phyloP scores from a whole-genome alignment of 2,113 vertebrate genomes.

The Sprattus sprattus region DNA sequence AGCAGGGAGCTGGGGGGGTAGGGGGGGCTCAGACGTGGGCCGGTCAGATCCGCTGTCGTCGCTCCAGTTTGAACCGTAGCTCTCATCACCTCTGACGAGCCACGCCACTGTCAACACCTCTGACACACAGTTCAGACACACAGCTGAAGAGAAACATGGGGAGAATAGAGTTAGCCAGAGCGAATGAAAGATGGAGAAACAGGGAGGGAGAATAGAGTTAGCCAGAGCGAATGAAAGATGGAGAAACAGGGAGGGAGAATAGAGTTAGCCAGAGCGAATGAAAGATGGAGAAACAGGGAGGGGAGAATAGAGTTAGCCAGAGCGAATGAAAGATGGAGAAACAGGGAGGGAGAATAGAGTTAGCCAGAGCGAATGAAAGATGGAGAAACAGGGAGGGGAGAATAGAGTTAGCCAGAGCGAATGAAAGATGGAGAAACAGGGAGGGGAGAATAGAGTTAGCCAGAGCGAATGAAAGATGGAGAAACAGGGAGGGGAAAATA shows the following conservation, averaged over 20 bases:
- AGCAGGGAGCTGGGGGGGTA: constrained; percentile 14
- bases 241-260: constrained; percentile 19
- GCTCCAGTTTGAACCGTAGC: constrained; percentile 39
- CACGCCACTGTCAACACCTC: constrained; percentile 40
- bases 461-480: no score
- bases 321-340: constrained; percentile 42
- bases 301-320: constrained; percentile 58
- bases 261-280: no score
- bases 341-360: constrained; percentile 27
- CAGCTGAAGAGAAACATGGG: not conserved
- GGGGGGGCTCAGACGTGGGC: constrained; percentile 34
- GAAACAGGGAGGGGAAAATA: constrained; percentile 44
- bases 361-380: no score
- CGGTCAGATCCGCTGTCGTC: constrained; percentile 25
- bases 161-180: constrained; percentile 60
- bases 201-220: constrained; percentile 47
- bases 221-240: constrained; percentile 52
- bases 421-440: constrained; percentile 3
- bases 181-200: constrained; percentile 35
- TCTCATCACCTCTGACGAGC: constrained; percentile 15
- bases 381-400: not conserved
- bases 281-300: not conserved
- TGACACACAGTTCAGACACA: constrained; percentile 50
- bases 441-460: no score
- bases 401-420: constrained; percentile 62